A percentile compares a stretch with the other conserved stretches of the same genome.
Evolutionary conservation across 2,113 vertebrate species (phyloP).

Genomic region (Ceyx margarethae): DNA sequence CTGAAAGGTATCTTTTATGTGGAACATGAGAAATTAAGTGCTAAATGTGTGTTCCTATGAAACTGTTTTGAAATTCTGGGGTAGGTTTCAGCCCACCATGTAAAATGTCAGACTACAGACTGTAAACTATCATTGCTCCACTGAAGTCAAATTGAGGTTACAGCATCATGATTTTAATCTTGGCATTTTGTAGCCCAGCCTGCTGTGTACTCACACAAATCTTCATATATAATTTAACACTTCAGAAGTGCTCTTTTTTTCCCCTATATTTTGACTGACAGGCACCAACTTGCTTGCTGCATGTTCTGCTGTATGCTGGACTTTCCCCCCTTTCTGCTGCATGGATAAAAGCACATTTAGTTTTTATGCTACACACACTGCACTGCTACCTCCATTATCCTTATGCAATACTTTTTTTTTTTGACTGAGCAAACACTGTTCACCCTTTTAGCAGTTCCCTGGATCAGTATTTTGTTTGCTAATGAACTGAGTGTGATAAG

Average conservation of each 20-base stretch:
- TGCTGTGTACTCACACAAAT: neutral
- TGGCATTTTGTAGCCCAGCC: neutral
- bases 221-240: neutral
- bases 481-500: neutral
- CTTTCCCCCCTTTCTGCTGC: neutral
- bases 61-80: neutral
- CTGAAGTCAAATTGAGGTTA: neutral
- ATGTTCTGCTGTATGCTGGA: neutral
- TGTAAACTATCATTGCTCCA: neutral
- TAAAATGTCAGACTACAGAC: constrained; percentile 24
- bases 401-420: neutral
- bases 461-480: neutral
- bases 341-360: neutral
- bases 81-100: neutral
- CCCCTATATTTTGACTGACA: neutral
- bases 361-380: neutral
- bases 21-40: neutral
- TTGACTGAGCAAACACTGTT: neutral
- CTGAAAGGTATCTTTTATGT: neutral
- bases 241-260: neutral
- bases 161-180: neutral
- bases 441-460: neutral
- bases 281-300: neutral
- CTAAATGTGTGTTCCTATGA: neutral
- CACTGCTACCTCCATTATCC: neutral